Base-by-base conservation (phyloP, 2,888 invertebrate genomes). In the Ornithoptera alexandrae region DNA sequence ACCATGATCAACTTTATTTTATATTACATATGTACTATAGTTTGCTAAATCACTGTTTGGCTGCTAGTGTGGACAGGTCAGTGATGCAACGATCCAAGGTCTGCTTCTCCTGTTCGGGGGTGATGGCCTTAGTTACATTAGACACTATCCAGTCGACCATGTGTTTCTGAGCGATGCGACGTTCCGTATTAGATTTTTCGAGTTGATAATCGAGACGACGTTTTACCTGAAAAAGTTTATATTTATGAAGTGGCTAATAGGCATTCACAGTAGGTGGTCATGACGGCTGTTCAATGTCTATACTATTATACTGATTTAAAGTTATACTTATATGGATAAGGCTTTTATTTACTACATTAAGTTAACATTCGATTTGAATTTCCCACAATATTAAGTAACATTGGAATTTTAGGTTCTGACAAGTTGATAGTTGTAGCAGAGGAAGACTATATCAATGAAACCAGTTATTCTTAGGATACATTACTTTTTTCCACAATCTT, bases 81-180 rank as follows among this genome's bases (percentile, higher is more conserved):
- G 94, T 93, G 84, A 99, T 97, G 91, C 98, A 98, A 85, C 91
- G 97, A 88, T 96, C 95, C 73, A 99, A 93, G 74, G 96, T 96
- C 77, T 97, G 96, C 86, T 98, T 97, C 87, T 99, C 98, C 91
- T 98, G 97, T 82, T 98, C 96, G 1, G 98, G 96, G n/a, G 98
- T 97, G 84, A 99, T 97, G 72, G 98, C 95, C 80, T 96, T 95
- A 75, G 94, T 93, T 10, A 99, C 99, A 81, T 94, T 96, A 77
- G 92, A 88, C 20, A 98, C 96, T 73, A 99, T 96, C 97, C 98
- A 99, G 87, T 97, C 95, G 39, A 98, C 97, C 96, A 99, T 96
- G 88, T 98, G 97, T 87, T 96, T 97, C 89, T 99, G 98, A 77
- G 96, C 94, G 73, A 99, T 94, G 77, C 97, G 96, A 62, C 96